Evolutionary conservation across 1,140 invertebrate genomes (phyloP).

Genomic region (Brachionus koreanus): DNA sequence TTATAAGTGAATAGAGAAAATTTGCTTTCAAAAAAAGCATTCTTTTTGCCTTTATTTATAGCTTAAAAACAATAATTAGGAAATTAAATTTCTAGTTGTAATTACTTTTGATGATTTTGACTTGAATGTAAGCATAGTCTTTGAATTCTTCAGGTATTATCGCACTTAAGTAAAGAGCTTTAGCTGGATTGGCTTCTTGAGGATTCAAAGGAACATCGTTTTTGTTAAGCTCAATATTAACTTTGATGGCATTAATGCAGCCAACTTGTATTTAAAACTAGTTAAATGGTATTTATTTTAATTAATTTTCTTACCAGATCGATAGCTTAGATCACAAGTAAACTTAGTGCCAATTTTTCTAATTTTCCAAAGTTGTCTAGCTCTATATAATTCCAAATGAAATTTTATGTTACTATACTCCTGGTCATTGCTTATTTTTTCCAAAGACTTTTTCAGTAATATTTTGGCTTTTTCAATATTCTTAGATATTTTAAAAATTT

Average conservation of each 20-base stretch:
- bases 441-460: constrained; percentile 37
- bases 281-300: background rate
- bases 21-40: constrained; percentile 17
- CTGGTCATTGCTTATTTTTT: constrained; percentile 42
- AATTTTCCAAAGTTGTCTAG: constrained; percentile 28
- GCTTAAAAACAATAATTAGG: background rate
- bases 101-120: constrained; percentile 33
- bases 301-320: background rate
- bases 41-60: constrained; percentile 5
- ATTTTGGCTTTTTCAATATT: constrained; percentile 35
- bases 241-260: constrained; percentile 34
- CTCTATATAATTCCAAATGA: constrained; percentile 21
- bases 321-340: constrained; percentile 33
- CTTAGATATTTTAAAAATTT: background rate
- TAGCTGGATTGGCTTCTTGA: background rate
- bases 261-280: background rate
- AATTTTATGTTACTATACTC: constrained; percentile 27
- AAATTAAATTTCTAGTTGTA: background rate
- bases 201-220: constrained; percentile 13
- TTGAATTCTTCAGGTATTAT: constrained; percentile 32
- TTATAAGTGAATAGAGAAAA: constrained; percentile 38
- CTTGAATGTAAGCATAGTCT: constrained; percentile 39
- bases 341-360: constrained; percentile 32
- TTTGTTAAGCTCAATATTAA: constrained; percentile 13
- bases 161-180: constrained; percentile 10